Percentiles rank a stretch among this genome's conserved stretches.
Evolutionary conservation across 2,888 invertebrate species (phyloP).

Genomic region (Rhagonycha lutea): DNA sequence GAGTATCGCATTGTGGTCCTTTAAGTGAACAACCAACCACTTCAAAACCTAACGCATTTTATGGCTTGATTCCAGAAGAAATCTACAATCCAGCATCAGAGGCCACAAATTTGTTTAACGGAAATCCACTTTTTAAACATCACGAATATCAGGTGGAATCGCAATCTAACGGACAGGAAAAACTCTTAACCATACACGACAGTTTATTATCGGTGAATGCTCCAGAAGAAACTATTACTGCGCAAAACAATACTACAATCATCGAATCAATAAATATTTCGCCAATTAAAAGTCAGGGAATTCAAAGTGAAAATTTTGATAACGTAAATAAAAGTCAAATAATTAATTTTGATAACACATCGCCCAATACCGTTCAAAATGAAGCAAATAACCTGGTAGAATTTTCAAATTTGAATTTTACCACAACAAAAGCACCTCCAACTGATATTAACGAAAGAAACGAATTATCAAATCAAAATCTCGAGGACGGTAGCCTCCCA

Average conservation of each 20-base stretch:
- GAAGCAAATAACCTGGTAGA: not conserved
- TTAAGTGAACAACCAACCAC: conserved; percentile 51
- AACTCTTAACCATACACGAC: not conserved
- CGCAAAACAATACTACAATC: not conserved
- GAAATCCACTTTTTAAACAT: conserved; percentile 13
- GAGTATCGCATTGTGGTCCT: conserved; percentile 57
- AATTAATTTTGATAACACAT: not conserved
- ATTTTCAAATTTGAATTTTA: not conserved
- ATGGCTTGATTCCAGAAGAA: conserved; percentile 46
- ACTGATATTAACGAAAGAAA: not conserved
- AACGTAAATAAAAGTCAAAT: not conserved
- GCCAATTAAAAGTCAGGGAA: not conserved
- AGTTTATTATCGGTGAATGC: not conserved
- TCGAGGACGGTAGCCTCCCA: not conserved
- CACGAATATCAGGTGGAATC: conserved; percentile 16
- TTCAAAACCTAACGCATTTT: conserved; percentile 47
- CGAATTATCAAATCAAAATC: not conserved
- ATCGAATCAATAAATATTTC: not conserved
- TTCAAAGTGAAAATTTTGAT: not conserved
- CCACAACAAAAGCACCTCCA: not conserved
- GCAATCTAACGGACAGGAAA: not conserved
- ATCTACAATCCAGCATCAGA: not conserved
- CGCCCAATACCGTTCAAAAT: not conserved
- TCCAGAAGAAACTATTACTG: not conserved
- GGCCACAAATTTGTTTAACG: not conserved